A percentile compares a stretch with the other conserved stretches of the same genome.
These are phyloP conservation scores for Nomada lathburiana DNA, from an alignment of 2,888 invertebrate genomes.

Conservation along the genomic window DNA sequence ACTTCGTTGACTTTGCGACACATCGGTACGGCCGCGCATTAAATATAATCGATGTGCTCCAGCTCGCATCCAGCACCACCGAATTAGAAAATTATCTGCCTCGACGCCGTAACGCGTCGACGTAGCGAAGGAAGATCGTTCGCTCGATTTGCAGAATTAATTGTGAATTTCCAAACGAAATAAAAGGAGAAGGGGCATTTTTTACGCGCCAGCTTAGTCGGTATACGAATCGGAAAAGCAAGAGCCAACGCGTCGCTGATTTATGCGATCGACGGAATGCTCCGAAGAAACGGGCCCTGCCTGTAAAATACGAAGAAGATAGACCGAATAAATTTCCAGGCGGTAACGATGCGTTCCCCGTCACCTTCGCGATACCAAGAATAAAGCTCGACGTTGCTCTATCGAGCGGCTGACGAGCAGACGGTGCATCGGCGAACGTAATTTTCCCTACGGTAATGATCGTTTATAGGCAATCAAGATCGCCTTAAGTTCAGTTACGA, in stretches of 20 bases:
- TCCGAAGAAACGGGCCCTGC: no score
- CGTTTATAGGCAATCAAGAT: constrained; percentile 77
- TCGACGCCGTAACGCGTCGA: not conserved
- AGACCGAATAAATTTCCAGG: constrained; percentile 52
- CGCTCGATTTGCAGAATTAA: constrained; percentile 6
- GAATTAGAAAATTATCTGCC: constrained; percentile 33
- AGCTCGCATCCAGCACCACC: not conserved
- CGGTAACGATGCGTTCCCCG: constrained; percentile 37
- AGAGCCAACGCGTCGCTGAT: constrained; percentile 33
- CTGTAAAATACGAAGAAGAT: constrained; percentile 28
- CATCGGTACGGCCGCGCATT: constrained; percentile 37
- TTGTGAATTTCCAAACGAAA: not conserved
- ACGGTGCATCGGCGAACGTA: constrained; percentile 35
- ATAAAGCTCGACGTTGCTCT: constrained; percentile 27
- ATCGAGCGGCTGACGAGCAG: constrained; percentile 43
- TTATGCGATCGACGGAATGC: constrained; percentile 32
- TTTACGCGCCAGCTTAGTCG: no score
- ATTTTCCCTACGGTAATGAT: constrained; percentile 71
- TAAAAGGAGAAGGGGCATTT: no score
- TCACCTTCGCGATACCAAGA: constrained; percentile 11
- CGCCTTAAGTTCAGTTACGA: constrained; percentile 56
- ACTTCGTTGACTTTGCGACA: constrained; percentile 53
- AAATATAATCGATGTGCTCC: constrained; percentile 45
- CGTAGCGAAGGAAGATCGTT: not conserved
- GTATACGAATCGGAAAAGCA: not conserved